phyloP scores from a whole-genome alignment of 1,140 invertebrate genomes.

The Drosophila insularis region DNA sequence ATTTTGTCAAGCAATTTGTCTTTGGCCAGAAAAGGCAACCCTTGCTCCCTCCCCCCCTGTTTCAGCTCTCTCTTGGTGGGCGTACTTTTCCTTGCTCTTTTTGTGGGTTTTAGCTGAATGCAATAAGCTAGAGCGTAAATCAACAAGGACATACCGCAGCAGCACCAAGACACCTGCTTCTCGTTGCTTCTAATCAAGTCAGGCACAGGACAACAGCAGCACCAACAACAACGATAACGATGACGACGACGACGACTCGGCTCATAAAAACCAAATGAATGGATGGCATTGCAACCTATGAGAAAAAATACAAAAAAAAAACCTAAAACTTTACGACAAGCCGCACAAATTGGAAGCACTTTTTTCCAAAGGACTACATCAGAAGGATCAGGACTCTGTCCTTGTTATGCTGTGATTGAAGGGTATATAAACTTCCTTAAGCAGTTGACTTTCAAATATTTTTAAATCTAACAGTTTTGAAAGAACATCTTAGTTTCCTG shows the following conservation, averaged over 20 bases:
- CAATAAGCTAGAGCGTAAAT: conserved; percentile 75
- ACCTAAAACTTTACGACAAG: conserved; percentile 78
- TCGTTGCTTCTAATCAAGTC: conserved; percentile 67
- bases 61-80: neutral
- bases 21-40: conserved; percentile 41
- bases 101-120: conserved; percentile 51
- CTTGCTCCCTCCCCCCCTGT: neutral
- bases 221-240: conserved; percentile 18
- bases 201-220: conserved; percentile 17
- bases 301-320: conserved; percentile 43
- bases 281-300: conserved; percentile 27
- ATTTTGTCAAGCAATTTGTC: conserved; percentile 58
- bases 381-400: neutral
- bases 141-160: conserved; percentile 73
- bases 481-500: no score
- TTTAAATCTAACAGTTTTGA: neutral
- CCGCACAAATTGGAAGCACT: conserved; percentile 74
- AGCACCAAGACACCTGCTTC: conserved; percentile 62
- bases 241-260: conserved; percentile 41
- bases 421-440: neutral
- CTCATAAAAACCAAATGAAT: conserved; percentile 80
- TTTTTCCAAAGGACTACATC: conserved; percentile 1
- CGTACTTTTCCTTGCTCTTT: conserved; percentile 29
- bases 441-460: neutral
- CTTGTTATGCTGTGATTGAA: conserved; percentile 10